Conservation (phyloP, 2,797 vertebrate genomes). For the Yasuhikotakia modesta region DNA sequence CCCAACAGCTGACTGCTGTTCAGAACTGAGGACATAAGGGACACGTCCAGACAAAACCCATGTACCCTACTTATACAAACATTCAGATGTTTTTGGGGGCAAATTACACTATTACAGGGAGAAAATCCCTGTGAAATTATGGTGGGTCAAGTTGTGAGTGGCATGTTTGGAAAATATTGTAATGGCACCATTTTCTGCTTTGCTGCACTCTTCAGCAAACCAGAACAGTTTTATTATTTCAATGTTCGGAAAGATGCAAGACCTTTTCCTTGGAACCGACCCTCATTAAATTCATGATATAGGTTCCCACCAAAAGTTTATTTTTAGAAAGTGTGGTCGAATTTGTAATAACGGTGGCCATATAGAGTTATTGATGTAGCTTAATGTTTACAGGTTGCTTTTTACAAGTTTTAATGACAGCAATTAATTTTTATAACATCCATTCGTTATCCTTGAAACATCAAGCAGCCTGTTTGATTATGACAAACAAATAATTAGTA, state of each 20-base stretch:
- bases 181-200: constrained; percentile 79
- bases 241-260: constrained; percentile 65
- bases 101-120: constrained; percentile 60
- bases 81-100: constrained; percentile 54
- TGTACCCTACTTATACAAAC: constrained; percentile 47
- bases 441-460: neutral
- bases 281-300: constrained; percentile 60
- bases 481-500: neutral
- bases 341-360: constrained; percentile 8
- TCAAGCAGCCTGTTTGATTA: neutral
- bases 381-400: constrained; percentile 7
- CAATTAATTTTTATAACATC: neutral
- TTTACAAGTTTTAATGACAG: neutral
- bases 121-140: constrained; percentile 41
- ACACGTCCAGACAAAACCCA: constrained; percentile 31
- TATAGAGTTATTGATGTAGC: neutral
- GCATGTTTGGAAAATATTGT: constrained; percentile 74
- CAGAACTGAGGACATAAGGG: neutral
- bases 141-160: constrained; percentile 68
- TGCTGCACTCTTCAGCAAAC: constrained; percentile 73
- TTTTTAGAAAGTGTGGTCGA: constrained; percentile 67
- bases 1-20: constrained; percentile 19
- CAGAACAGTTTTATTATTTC: constrained; percentile 78
- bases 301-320: constrained; percentile 76
- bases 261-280: constrained; percentile 51